These are phyloP conservation scores for Sitta europaea DNA, from an alignment of 2,113 vertebrate species.

Conservation along the genomic window DNA sequence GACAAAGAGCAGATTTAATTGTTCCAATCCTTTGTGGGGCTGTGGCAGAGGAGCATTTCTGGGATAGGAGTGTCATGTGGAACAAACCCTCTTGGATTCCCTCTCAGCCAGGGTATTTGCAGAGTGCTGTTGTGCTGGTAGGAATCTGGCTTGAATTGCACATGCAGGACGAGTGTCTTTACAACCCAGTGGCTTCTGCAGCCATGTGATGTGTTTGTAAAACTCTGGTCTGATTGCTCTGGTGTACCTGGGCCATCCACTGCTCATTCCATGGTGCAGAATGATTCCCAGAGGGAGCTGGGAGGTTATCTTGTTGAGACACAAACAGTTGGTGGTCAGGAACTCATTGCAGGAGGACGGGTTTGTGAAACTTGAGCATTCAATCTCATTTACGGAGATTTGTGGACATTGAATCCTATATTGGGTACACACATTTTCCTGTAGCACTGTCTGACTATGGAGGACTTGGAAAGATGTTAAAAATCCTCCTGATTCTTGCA, in stretches of 20 bases:
- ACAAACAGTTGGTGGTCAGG: background rate
- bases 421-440: background rate
- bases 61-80: background rate
- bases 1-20: background rate
- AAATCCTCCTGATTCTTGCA: background rate
- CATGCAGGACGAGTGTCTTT: fast-evolving
- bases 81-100: fast-evolving
- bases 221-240: fast-evolving
- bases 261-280: fast-evolving
- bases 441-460: background rate
- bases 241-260: background rate
- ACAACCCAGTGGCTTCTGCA: background rate
- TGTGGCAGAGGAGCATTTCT: background rate
- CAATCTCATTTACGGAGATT: background rate
- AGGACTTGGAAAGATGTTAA: background rate
- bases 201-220: fast-evolving
- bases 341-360: background rate
- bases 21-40: background rate
- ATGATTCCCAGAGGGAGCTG: background rate
- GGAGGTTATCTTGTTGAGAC: background rate
- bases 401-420: background rate
- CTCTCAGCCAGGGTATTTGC: fast-evolving
- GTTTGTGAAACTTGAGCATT: background rate
- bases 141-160: background rate
- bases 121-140: background rate